Evolutionary conservation across 2,888 invertebrate genomes (phyloP).

Genomic region (Acrobeloides nanus): DNA sequence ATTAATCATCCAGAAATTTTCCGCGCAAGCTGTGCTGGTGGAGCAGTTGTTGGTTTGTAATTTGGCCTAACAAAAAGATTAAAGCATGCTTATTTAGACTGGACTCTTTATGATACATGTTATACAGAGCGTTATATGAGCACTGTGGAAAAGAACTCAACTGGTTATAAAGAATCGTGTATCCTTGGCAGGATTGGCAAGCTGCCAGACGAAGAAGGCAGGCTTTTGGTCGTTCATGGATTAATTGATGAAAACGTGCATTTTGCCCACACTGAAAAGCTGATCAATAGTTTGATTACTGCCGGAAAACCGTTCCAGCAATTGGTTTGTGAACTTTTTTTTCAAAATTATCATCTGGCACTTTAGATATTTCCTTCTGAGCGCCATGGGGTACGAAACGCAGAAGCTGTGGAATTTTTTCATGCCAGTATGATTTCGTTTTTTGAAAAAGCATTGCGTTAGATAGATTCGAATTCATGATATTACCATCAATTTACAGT

Average conservation of each 20-base stretch:
- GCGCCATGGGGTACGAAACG: slow-evolving; percentile 76
- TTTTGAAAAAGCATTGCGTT: slow-evolving; percentile 25
- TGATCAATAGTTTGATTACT: slow-evolving; percentile 79
- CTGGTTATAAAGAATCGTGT: slow-evolving; percentile 74
- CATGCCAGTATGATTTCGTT: slow-evolving; percentile 26
- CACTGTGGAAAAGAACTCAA: slow-evolving; percentile 50
- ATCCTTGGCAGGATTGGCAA: slow-evolving; percentile 75
- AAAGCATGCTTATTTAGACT: too few relatives aligned
- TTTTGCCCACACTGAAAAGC: slow-evolving; percentile 84
- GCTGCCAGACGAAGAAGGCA: slow-evolving; percentile 77
- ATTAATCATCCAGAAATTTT: slow-evolving; percentile 76
- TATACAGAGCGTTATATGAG: slow-evolving; percentile 42
- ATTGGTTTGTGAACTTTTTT: slow-evolving; percentile 60
- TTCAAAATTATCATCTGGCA: slow-evolving; percentile 5
- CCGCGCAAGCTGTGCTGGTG: slow-evolving; percentile 73
- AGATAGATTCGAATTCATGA: too few relatives aligned
- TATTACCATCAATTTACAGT: too few relatives aligned
- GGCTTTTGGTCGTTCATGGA: slow-evolving; percentile 89
- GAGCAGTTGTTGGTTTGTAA: slow-evolving; percentile 94
- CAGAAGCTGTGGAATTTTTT: slow-evolving; percentile 27
- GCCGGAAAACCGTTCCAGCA: slow-evolving; percentile 91
- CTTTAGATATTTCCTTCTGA: slow-evolving; percentile 81
- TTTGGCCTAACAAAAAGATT: too few relatives aligned
- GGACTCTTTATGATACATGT: slow-evolving; percentile 94
- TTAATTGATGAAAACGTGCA: slow-evolving; percentile 92